These are phyloP conservation scores for Falco punctatus DNA, from an alignment of 2,113 vertebrate genomes.

Conservation along the genomic window DNA sequence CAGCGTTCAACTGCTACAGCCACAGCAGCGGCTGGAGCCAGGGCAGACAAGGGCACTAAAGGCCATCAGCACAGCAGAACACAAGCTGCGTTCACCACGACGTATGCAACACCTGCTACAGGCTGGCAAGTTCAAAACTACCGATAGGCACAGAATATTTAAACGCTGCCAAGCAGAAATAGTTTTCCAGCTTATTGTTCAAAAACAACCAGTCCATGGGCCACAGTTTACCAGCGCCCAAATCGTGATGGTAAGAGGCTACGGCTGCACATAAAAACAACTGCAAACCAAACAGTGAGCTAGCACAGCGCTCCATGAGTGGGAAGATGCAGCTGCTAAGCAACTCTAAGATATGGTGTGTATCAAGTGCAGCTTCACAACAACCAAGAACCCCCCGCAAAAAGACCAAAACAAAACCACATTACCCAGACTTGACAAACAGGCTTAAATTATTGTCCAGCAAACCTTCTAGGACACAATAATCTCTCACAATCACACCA, in stretches of 20 bases:
- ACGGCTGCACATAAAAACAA: rapidly evolving
- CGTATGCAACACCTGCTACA: rapidly evolving
- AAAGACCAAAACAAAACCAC: neutral
- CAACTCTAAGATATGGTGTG: neutral
- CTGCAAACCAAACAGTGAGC: neutral
- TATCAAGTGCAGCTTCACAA: neutral
- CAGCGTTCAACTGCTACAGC: neutral
- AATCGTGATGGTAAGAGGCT: rapidly evolving
- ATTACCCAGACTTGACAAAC: neutral
- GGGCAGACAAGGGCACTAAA: neutral
- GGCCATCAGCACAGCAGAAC: neutral
- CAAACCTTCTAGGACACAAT: neutral
- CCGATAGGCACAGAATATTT: neutral
- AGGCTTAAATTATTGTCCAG: neutral
- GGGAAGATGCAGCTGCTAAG: neutral
- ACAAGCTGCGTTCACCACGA: rapidly evolving
- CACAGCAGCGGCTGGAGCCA: rapidly evolving
- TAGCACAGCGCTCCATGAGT: rapidly evolving
- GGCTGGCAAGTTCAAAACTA: neutral
- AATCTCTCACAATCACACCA: rapidly evolving
- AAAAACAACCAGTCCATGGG: neutral
- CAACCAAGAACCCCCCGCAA: neutral
- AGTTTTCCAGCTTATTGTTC: neutral
- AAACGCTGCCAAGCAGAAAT: neutral
- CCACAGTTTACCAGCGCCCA: rapidly evolving